Conservation (phyloP, 2,888 invertebrate species). For the Dasysyrphus tricinctus region DNA sequence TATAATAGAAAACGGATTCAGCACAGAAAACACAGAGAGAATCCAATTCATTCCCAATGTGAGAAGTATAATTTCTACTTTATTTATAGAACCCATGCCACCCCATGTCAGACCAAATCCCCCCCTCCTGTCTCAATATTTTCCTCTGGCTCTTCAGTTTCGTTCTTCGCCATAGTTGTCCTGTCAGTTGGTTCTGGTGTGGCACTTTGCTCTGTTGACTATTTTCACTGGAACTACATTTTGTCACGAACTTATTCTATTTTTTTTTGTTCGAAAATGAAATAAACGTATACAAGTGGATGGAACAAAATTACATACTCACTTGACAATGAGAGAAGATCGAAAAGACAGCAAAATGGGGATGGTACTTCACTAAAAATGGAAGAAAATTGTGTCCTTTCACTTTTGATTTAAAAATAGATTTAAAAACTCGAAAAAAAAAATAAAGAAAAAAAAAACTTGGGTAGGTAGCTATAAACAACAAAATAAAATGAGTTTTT, state of each 20-base stretch:
- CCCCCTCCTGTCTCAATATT: background rate
- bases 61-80: slow-evolving; percentile 74
- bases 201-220: slow-evolving; percentile 71
- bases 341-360: slow-evolving; percentile 38
- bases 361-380: slow-evolving; percentile 25
- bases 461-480: too few species aligned
- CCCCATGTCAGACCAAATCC: slow-evolving; percentile 36
- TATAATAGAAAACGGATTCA: slow-evolving; percentile 72
- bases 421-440: slow-evolving; percentile 31
- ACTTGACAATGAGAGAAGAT: slow-evolving; percentile 50
- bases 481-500: slow-evolving; percentile 30
- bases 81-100: slow-evolving; percentile 70
- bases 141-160: background rate
- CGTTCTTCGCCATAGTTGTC: slow-evolving; percentile 22
- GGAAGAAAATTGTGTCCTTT: slow-evolving; percentile 57
- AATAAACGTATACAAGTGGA: slow-evolving; percentile 64
- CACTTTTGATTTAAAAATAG: slow-evolving; percentile 62
- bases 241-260: slow-evolving; percentile 73
- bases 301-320: slow-evolving; percentile 63
- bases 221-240: slow-evolving; percentile 70
- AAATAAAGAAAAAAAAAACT: slow-evolving; percentile 14
- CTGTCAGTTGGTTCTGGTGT: slow-evolving; percentile 61
- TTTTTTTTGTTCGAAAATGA: slow-evolving; percentile 38
- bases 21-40: slow-evolving; percentile 45
- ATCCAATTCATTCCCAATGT: slow-evolving; percentile 74